Evolutionary conservation across 2,888 invertebrate species (phyloP).

Genomic region (Zaprionus bogoriensis): DNA sequence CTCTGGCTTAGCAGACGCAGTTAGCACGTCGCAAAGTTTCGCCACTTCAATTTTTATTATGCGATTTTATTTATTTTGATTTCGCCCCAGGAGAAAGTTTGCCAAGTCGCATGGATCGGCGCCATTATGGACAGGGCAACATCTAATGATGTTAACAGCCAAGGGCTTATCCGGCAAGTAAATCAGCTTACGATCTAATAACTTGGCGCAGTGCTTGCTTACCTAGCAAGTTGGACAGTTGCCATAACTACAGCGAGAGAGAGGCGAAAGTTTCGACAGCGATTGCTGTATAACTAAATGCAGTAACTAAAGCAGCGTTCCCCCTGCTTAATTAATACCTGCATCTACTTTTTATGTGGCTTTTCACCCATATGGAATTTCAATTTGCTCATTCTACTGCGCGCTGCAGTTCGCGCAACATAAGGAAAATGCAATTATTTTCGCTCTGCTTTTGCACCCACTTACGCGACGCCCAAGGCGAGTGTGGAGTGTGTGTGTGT

Average conservation of each 20-base stretch:
- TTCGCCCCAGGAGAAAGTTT: conserved; percentile 61
- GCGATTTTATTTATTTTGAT: conserved; percentile 75
- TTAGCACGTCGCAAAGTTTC: conserved; percentile 70
- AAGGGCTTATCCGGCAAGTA: conserved; percentile 58
- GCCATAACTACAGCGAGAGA: conserved; percentile 15
- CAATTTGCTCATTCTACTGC: conserved; percentile 48
- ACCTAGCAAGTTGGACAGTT: conserved; percentile 21
- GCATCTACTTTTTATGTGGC: conserved; percentile 10
- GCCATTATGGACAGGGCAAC: conserved; percentile 30
- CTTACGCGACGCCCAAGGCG: conserved; percentile 15
- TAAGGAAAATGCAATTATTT: conserved; percentile 67
- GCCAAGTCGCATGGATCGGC: not conserved
- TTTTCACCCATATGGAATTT: conserved; percentile 56
- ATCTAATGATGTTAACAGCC: conserved; percentile 73
- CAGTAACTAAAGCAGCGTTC: no score
- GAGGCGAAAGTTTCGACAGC: not conserved
- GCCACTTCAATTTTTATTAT: conserved; percentile 71
- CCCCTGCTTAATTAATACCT: conserved; percentile 47
- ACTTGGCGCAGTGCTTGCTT: conserved; percentile 26
- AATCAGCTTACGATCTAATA: conserved; percentile 69
- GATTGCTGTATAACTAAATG: no score
- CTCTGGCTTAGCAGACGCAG: conserved; percentile 45
- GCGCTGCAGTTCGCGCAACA: not conserved
- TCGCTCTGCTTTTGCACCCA: conserved; percentile 49
- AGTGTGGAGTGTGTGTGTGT: not conserved